These are phyloP conservation scores for Rhinopithecus roxellana DNA, from an alignment of 2,113 vertebrate species.

Conservation along the genomic window DNA sequence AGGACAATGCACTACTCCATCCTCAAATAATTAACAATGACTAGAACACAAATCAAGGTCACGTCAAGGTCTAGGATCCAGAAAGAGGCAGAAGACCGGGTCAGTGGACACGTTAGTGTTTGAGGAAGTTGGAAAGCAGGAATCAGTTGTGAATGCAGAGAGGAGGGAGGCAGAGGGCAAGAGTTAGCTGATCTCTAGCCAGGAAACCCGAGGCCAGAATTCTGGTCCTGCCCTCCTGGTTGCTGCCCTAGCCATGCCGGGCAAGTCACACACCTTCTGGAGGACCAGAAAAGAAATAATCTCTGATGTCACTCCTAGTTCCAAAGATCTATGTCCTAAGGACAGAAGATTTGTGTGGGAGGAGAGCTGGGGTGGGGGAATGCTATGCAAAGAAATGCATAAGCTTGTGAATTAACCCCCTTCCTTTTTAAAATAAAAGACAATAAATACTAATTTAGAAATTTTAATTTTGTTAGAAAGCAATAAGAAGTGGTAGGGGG, in stretches of 20 bases:
- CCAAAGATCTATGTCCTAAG: not conserved
- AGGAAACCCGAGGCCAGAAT: not conserved
- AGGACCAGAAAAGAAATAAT: accelerated
- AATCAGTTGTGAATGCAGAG: not conserved
- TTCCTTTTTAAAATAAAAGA: not conserved
- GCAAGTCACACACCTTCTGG: not conserved
- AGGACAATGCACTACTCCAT: not conserved
- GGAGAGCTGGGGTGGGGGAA: not conserved
- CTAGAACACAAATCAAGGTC: not conserved
- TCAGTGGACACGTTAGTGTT: not conserved
- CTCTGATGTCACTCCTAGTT: not conserved
- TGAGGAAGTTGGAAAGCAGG: not conserved
- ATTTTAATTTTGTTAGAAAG: no score
- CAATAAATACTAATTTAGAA: not conserved
- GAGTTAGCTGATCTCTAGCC: not conserved
- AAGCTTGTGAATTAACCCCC: not conserved
- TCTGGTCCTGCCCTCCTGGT: not conserved
- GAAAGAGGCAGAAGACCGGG: not conserved
- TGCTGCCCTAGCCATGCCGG: not conserved
- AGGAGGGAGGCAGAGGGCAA: not conserved
- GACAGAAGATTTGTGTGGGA: not conserved
- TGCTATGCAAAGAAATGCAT: not conserved
- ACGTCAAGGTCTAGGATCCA: not conserved
- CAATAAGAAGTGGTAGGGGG: no score
- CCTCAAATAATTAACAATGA: not conserved